Conservation (phyloP, 2,888 invertebrate genomes). For the Chesias legatella region DNA sequence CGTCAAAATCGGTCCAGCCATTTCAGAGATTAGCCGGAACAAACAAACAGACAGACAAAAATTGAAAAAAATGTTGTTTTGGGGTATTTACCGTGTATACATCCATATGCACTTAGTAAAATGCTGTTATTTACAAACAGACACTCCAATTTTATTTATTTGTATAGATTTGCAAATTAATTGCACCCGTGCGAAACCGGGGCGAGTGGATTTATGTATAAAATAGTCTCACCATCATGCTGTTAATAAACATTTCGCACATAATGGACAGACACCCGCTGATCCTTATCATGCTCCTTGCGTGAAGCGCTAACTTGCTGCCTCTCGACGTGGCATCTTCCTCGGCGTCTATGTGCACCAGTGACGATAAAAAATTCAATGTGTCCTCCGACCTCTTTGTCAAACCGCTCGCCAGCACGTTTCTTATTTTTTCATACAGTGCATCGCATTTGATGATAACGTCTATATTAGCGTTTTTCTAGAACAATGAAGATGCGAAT, state of each 20-base stretch:
- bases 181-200: no score
- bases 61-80: no score
- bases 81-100: no score
- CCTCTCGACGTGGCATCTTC: conserved; percentile 32
- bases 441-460: conserved; percentile 44
- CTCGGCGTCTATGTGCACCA: conserved; percentile 41
- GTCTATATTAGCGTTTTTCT: conserved; percentile 41
- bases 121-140: no score
- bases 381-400: conserved; percentile 41
- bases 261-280: conserved; percentile 62
- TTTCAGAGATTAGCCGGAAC: no score
- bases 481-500: conserved; percentile 34
- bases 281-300: conserved; percentile 53
- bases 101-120: no score
- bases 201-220: no score
- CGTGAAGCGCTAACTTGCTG: conserved; percentile 39
- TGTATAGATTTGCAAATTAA: no score
- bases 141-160: no score
- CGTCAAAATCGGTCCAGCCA: no score
- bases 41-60: no score
- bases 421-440: conserved; percentile 50
- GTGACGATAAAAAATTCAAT: conserved; percentile 53
- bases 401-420: conserved; percentile 41
- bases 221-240: conserved; percentile 51
- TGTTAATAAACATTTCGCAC: conserved; percentile 48